Conservation (phyloP, 1,140 invertebrate genomes). For the Drosophila melanogaster region Release_6_plus_ISO1_MT NT_033779.5:4080001-4080500, state of each 20-base stretch:
- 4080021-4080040: slow-evolving; percentile 88
- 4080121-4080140: background rate
- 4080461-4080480: slow-evolving; percentile 28
- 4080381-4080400: slow-evolving; percentile 67
- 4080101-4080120: background rate
- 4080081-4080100: background rate
- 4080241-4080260: slow-evolving; percentile 17
- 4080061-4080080: slow-evolving; percentile 3
- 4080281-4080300: slow-evolving; percentile 52
- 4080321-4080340: slow-evolving; percentile 6
- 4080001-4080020: slow-evolving; percentile 93
- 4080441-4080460: slow-evolving; percentile 49
- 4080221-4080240: slow-evolving; percentile 48
- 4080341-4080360: slow-evolving; percentile 22
- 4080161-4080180: background rate
- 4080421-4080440: slow-evolving; percentile 54
- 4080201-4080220: slow-evolving; percentile 27
- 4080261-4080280: slow-evolving; percentile 52
- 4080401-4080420: slow-evolving; percentile 59
- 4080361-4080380: slow-evolving; percentile 19
- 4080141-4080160: background rate
- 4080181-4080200: slow-evolving; percentile 16
- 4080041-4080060: background rate
- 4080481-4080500: slow-evolving; percentile 14
- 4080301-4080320: slow-evolving; percentile 27